Percentiles rank a stretch among this genome's conserved stretches.
Evolutionary conservation across 2,888 invertebrate genomes (phyloP).

Genomic region (Phytoseiulus persimilis): DNA sequence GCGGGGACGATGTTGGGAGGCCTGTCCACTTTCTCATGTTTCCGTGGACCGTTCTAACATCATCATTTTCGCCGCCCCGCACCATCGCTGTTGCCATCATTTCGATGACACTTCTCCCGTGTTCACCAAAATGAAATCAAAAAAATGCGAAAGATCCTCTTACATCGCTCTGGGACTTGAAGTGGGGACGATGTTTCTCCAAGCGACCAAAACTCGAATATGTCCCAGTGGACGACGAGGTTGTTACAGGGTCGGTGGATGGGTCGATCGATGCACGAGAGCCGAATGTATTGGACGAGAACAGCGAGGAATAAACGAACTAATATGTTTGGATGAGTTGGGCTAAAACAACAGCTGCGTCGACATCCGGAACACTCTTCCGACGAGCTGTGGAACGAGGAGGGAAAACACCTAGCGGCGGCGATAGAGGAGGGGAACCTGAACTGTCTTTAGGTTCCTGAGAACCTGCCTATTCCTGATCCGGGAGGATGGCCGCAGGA

Average conservation of each 20-base stretch:
- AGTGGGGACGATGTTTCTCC: not conserved
- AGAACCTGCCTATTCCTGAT: too few species aligned
- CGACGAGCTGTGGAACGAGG: not conserved
- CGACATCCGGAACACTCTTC: not conserved
- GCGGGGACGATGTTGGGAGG: not conserved
- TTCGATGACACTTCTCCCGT: not conserved
- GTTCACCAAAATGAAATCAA: not conserved
- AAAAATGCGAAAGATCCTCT: not conserved
- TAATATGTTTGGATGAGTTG: not conserved
- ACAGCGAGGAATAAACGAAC: not conserved
- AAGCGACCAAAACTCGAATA: not conserved
- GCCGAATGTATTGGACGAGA: not conserved
- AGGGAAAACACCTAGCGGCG: not conserved
- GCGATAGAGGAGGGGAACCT: not conserved
- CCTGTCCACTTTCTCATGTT: not conserved
- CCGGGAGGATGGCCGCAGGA: too few species aligned
- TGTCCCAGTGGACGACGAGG: not conserved
- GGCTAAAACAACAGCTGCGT: not conserved
- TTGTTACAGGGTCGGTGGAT: not conserved
- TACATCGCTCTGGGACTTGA: not conserved
- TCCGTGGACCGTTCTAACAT: not conserved
- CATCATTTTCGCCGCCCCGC: not conserved
- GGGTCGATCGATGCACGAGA: not conserved
- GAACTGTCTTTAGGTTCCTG: too few species aligned
- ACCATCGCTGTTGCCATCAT: not conserved